Evolutionary conservation across 2,797 vertebrate genomes (phyloP).

Genomic region (Enteromius unitaeniatus): DNA sequence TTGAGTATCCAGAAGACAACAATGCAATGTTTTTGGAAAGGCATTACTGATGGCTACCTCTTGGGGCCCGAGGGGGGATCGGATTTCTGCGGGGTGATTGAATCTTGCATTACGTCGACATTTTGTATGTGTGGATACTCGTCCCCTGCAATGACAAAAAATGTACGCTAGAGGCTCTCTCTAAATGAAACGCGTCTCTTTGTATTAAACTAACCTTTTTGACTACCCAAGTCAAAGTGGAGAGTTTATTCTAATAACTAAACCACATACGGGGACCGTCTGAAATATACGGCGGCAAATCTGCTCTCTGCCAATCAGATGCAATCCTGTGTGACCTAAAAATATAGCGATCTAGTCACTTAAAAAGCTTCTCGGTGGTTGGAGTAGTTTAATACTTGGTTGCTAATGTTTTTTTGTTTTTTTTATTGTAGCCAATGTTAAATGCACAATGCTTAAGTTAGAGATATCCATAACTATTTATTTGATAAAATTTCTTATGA

Average conservation of each 20-base stretch:
- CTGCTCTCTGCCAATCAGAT: not conserved
- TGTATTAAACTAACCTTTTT: slow-evolving; percentile 44
- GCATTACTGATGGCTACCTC: slow-evolving; percentile 9
- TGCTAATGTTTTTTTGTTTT: slow-evolving; percentile 5
- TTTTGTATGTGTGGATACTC: slow-evolving; percentile 72
- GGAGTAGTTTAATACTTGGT: slow-evolving; percentile 22
- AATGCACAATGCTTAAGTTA: slow-evolving; percentile 57
- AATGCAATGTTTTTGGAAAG: slow-evolving; percentile 10
- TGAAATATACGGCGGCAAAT: not conserved
- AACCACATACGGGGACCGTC: not conserved
- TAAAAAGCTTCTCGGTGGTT: slow-evolving; percentile 27
- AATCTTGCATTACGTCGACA: slow-evolving; percentile 58
- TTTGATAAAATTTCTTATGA: slow-evolving; percentile 46
- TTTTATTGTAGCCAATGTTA: slow-evolving; percentile 19
- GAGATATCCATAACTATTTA: slow-evolving; percentile 56
- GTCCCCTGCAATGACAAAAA: slow-evolving; percentile 70
- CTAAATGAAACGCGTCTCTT: not conserved
- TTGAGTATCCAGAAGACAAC: not conserved
- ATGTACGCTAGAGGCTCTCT: slow-evolving; percentile 69
- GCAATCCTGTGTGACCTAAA: slow-evolving; percentile 9
- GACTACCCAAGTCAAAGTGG: slow-evolving; percentile 25
- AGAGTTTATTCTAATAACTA: slow-evolving; percentile 7
- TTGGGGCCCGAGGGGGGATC: not conserved
- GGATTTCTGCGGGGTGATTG: not conserved
- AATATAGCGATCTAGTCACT: slow-evolving; percentile 12